Evolutionary conservation across 2,888 invertebrate species (phyloP), one percentile per base, ranked within the genome.

Genomic region (Stegana nigrithorax): DNA sequence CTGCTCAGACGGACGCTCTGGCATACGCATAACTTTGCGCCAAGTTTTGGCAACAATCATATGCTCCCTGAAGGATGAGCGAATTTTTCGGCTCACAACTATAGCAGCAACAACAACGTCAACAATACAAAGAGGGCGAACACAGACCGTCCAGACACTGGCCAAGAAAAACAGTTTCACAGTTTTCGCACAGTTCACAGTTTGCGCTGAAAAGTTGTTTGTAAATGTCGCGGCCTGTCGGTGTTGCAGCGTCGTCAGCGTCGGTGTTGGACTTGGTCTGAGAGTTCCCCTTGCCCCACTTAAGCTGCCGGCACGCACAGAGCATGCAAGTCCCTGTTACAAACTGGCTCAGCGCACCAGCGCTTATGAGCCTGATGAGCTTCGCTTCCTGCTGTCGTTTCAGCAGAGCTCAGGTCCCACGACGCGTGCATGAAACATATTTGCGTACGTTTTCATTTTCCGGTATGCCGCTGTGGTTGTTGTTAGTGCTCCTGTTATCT

Each of bases 181-280:
- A 63, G 71, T 73, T 75, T 76, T 76, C 71, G 71, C 19, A 74
- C 75, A 75, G 72, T 76, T 74, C 14, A 2, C 10, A 7, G 29
- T 29, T 73, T 76, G 73, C 72, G 72, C 72, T 73, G 75, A 29
- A 69, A 77, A 76, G 73, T 73, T 73, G 69, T 72, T 73, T 72
- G 72, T 68, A 66, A 65, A 64, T 73, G 71, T 76, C 76, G 76
- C 78, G 76, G 75, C 73, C 69, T 74, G 75, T 67, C n/a, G n/a
- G n/a, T n/a, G n/a, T n/a, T n/a, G n/a, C n/a, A n/a, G n/a, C n/a
- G n/a, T n/a, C n/a, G n/a, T n/a, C n/a, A n/a, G n/a, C n/a, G n/a
- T n/a, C n/a, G n/a, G n/a, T n/a, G n/a, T n/a, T n/a, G n/a, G n/a
- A n/a, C n/a, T n/a, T n/a, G n/a, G n/a, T n/a, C n/a, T n/a, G n/a